Conservation (phyloP, 1,140 invertebrate genomes). For the Aporrectodea caliginosa region DNA sequence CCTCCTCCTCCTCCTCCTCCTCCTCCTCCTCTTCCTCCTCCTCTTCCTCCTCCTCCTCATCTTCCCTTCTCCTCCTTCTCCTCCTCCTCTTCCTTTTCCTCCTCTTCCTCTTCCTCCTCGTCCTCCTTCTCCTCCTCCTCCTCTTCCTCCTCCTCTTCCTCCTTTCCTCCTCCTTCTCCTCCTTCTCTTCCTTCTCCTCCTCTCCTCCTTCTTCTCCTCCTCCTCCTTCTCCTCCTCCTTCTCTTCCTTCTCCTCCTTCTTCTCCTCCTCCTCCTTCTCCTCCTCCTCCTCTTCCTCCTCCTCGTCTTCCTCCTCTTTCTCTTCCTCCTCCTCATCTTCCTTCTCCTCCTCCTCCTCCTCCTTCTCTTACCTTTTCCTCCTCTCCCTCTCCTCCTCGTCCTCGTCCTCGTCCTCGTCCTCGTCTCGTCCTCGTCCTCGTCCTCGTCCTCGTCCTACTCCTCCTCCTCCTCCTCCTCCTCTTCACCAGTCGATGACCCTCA, state of each 20-base stretch:
- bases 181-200: neutral
- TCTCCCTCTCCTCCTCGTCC: neutral
- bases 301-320: neutral
- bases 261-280: neutral
- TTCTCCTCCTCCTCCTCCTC: neutral
- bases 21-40: neutral
- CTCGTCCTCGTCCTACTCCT: too few species aligned
- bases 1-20: conserved; percentile 1
- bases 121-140: neutral
- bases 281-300: neutral
- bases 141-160: neutral
- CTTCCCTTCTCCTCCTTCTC: neutral
- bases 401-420: too few species aligned
- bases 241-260: neutral
- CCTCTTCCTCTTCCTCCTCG: neutral
- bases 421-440: too few species aligned
- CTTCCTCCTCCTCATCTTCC: neutral
- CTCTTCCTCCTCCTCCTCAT: neutral
- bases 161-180: neutral
- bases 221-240: neutral
- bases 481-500: too few species aligned
- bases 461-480: too few species aligned
- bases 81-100: neutral
- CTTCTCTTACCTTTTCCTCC: neutral
- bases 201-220: neutral